These are phyloP conservation scores for Petromus typicus DNA, from an alignment of 2,113 vertebrate species.

Conservation along the genomic window DNA sequence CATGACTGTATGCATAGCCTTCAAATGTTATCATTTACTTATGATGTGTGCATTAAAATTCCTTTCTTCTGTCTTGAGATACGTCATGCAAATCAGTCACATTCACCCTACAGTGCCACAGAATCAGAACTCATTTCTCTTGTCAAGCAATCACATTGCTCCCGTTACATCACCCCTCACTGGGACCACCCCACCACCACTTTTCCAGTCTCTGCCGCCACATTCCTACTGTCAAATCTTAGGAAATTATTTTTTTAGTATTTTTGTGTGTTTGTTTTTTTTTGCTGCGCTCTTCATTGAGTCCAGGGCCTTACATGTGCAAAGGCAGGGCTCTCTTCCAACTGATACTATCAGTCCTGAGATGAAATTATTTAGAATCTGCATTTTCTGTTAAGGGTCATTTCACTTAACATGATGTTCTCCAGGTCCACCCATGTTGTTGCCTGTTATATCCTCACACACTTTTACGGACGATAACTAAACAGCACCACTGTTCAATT, in stretches of 20 bases:
- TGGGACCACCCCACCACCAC: too few relatives aligned
- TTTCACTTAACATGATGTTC: background rate
- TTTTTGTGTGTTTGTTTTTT: background rate
- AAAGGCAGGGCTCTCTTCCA: background rate
- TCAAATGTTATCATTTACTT: background rate
- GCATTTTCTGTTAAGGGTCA: background rate
- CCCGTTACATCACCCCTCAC: background rate
- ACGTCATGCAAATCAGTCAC: background rate
- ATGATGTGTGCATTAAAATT: background rate
- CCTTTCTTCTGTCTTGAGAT: background rate
- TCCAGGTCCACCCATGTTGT: background rate
- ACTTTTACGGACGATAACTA: background rate
- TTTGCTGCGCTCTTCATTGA: background rate
- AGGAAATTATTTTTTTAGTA: background rate
- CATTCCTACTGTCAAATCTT: background rate
- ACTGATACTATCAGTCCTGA: background rate
- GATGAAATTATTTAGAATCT: background rate
- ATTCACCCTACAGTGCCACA: background rate
- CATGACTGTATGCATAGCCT: too few relatives aligned
- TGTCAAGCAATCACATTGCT: background rate
- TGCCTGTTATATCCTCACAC: background rate
- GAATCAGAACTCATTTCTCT: background rate
- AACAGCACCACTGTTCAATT: background rate
- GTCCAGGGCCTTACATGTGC: background rate
- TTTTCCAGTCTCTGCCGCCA: background rate